Evolutionary conservation across 2,888 invertebrate species (phyloP), one percentile per base, ranked within the genome.

Genomic region (Xylota sylvarum): DNA sequence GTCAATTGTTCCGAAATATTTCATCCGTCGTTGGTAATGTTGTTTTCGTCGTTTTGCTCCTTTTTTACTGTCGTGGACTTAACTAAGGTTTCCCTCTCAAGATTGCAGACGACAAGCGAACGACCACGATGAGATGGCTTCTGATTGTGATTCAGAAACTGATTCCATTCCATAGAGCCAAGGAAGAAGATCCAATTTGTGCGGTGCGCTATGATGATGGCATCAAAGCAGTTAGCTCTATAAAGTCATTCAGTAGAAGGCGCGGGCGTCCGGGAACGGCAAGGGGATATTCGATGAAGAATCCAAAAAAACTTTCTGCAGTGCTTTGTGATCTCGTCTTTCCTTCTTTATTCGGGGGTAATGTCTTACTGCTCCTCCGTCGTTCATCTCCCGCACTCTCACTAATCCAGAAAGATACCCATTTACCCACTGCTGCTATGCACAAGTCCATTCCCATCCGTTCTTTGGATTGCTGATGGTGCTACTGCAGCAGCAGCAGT

Each of bases 61-160:
- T 72, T 50, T 17, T 17, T n/a, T 17, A 17, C 17, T 43, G 37
- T 65, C 56, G 46, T 77, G 74, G 62, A 73, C 48, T 80, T 52
- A 80, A 85, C 76, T 85, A 80, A 52, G 82, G 81, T 64, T 86
- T 82, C 86, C 77, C 86, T 58, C 69, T 78, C 73, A 69, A 82
- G 77, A 81, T 55, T 62, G 55, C 67, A 78, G 82, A 81, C 76
- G 23, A 23, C 23, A 67, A 32, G 67, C 50, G 32, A 76, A 73
- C 82, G 37, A 32, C 48, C 9, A 58, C 55, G 40, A 40, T 35
- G 43, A 40, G 56, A 83, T 78, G 78, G 77, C 72, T 72, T 78
- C 78, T 78, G 56, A 7, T 40, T 65, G 6, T 77, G 84, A 76
- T 72, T 67, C 76, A 76, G 52, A 56, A 77, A 80, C 76, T 67